Conservation (phyloP, 2,888 invertebrate genomes). For the Nebria brevicollis region DNA sequence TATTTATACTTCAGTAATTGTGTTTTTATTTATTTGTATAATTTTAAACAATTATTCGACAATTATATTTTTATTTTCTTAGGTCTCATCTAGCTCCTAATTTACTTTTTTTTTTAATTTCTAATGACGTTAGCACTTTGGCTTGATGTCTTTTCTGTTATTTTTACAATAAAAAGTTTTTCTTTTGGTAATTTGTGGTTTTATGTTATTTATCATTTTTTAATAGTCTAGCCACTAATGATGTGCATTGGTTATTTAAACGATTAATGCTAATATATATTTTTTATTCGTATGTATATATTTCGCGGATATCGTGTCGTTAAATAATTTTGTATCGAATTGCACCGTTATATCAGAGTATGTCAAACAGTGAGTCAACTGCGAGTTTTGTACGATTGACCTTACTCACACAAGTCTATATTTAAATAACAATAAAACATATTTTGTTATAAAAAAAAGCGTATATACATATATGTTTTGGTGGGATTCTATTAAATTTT, state of each 20-base stretch:
- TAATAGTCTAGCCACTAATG: background rate
- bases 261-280: background rate
- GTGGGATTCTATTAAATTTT: background rate
- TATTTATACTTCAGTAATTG: background rate
- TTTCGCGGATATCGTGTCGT: constrained; percentile 27
- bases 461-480: no score
- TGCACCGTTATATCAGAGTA: constrained; percentile 49
- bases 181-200: background rate
- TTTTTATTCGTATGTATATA: background rate
- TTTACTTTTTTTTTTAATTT: background rate
- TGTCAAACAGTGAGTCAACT: constrained; percentile 51
- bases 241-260: background rate
- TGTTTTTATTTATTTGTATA: background rate
- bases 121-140: background rate
- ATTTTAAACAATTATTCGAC: no score
- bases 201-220: background rate
- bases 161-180: background rate
- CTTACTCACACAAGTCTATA: background rate
- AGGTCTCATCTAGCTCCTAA: background rate
- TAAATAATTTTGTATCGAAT: constrained; percentile 22
- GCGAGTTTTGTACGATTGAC: constrained; percentile 14
- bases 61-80: background rate
- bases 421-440: background rate
- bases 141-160: no score
- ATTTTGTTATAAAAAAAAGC: background rate